These are phyloP conservation scores for Drepana arcuata DNA, from an alignment of 1,140 invertebrate species.

Conservation along the genomic window DNA sequence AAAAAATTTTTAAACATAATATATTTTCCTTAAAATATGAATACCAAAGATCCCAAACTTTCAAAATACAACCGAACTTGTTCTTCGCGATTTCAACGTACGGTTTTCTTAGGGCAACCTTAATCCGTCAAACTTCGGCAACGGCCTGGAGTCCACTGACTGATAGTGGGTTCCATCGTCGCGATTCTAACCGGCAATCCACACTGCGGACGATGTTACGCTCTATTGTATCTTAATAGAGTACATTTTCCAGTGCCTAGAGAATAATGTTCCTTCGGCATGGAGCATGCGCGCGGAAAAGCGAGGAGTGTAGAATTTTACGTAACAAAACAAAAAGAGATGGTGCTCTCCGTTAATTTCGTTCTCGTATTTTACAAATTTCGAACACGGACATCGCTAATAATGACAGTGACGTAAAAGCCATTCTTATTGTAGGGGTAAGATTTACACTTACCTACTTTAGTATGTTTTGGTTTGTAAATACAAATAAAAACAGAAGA, in stretches of 20 bases:
- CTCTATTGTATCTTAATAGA: slow-evolving; percentile 24
- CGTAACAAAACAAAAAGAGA: too few species aligned
- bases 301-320: slow-evolving; percentile 5
- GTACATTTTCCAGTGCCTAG: slow-evolving; percentile 26
- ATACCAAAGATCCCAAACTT: background rate
- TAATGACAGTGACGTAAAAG: too few species aligned
- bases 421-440: too few species aligned
- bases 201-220: slow-evolving; percentile 16
- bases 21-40: background rate
- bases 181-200: too few species aligned
- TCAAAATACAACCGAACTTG: background rate
- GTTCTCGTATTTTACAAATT: slow-evolving; percentile 7
- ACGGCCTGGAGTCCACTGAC: slow-evolving; percentile 4
- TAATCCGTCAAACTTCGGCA: slow-evolving; percentile 1
- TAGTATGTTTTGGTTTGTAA: too few species aligned
- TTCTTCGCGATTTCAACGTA: background rate
- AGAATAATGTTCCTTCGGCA: slow-evolving; percentile 1
- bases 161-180: too few species aligned
- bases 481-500: too few species aligned
- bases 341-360: slow-evolving; percentile 5
- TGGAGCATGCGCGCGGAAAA: slow-evolving; percentile 40
- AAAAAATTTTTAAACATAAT: too few species aligned
- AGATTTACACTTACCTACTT: too few species aligned
- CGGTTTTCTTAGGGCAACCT: too few species aligned
- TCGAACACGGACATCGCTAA: too few species aligned